Conservation (phyloP, 2,113 vertebrate genomes). For the Ochotona princeps region DNA sequence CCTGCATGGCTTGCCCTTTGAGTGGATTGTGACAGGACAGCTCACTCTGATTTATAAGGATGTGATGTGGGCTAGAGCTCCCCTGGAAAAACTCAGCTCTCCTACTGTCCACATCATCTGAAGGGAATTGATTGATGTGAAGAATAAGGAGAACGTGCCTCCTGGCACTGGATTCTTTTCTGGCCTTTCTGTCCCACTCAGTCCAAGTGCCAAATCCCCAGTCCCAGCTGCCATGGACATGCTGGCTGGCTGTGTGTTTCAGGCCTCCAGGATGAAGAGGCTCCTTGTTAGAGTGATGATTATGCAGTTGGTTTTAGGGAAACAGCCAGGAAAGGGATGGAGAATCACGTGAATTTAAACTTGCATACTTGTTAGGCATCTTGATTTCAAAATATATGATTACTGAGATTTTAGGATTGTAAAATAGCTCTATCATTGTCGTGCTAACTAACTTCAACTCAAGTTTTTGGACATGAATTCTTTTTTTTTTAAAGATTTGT, state of each 20-base stretch:
- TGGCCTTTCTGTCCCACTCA: not conserved
- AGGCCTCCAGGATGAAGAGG: not conserved
- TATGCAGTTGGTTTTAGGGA: slow-evolving; percentile 9
- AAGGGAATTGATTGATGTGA: slow-evolving; percentile 42
- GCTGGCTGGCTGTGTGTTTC: not conserved
- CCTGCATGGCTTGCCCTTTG: not conserved
- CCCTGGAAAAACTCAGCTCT: slow-evolving; percentile 35
- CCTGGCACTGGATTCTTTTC: slow-evolving; percentile 14
- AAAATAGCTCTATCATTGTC: not conserved
- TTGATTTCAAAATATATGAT: not conserved
- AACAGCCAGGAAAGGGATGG: slow-evolving; percentile 11
- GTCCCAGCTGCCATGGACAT: not conserved
- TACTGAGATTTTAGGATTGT: not conserved
- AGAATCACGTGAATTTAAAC: slow-evolving; percentile 6
- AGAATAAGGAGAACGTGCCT: slow-evolving; percentile 35
- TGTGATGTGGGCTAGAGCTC: slow-evolving; percentile 12
- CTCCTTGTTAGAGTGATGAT: not conserved
- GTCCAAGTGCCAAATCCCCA: slow-evolving; percentile 25
- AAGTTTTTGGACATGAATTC: slow-evolving; percentile 10
- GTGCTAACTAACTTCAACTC: not conserved
- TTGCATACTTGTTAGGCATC: not conserved
- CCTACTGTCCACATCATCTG: slow-evolving; percentile 45
- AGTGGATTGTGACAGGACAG: not conserved
- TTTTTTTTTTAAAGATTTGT: no score
- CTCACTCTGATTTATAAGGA: slow-evolving; percentile 56